phyloP scores from a whole-genome alignment of 2,797 vertebrate species.

The Zenarchopterus dispar region DNA sequence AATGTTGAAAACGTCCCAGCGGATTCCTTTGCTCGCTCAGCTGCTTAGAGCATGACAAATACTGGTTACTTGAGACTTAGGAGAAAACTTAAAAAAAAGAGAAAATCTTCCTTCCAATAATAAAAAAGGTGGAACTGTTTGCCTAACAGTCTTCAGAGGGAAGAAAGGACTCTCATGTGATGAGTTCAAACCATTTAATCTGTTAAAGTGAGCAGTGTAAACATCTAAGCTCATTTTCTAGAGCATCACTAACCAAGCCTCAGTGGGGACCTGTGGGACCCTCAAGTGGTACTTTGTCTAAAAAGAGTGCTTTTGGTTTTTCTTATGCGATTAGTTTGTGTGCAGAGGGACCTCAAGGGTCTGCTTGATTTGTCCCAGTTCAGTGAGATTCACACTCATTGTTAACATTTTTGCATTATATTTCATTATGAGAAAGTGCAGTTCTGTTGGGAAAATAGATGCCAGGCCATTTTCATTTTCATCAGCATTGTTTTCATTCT shows the following conservation, averaged over 20 bases:
- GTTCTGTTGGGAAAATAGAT: slow-evolving; percentile 47
- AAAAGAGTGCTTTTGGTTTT: slow-evolving; percentile 50
- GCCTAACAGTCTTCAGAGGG: slow-evolving; percentile 60
- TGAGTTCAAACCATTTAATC: slow-evolving; percentile 56
- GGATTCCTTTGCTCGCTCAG: slow-evolving; percentile 24
- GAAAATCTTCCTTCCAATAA: slow-evolving; percentile 37
- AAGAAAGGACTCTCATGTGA: slow-evolving; percentile 62
- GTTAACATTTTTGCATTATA: slow-evolving; percentile 30
- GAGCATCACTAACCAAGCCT: slow-evolving; percentile 48
- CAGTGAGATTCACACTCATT: slow-evolving; percentile 43
- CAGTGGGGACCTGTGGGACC: slow-evolving; percentile 48
- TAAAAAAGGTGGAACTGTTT: slow-evolving; percentile 63
- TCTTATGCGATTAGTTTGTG: slow-evolving; percentile 72
- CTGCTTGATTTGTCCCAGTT: slow-evolving; percentile 69
- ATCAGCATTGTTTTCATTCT: slow-evolving; percentile 25
- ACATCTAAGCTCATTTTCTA: slow-evolving; percentile 68
- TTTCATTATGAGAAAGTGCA: slow-evolving; percentile 45
- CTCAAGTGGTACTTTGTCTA: slow-evolving; percentile 49
- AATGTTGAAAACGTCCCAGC: slow-evolving; percentile 1
- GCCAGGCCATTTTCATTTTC: slow-evolving; percentile 47
- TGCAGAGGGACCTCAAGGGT: slow-evolving; percentile 62
- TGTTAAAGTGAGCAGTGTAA: slow-evolving; percentile 68
- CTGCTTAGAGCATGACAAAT: slow-evolving; percentile 32
- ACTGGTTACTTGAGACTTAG: slow-evolving; percentile 28
- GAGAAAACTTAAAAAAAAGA: slow-evolving; percentile 5